These are phyloP conservation scores for Acropternis orthonyx DNA, from an alignment of 2,797 vertebrate genomes.

Conservation along the genomic window DNA sequence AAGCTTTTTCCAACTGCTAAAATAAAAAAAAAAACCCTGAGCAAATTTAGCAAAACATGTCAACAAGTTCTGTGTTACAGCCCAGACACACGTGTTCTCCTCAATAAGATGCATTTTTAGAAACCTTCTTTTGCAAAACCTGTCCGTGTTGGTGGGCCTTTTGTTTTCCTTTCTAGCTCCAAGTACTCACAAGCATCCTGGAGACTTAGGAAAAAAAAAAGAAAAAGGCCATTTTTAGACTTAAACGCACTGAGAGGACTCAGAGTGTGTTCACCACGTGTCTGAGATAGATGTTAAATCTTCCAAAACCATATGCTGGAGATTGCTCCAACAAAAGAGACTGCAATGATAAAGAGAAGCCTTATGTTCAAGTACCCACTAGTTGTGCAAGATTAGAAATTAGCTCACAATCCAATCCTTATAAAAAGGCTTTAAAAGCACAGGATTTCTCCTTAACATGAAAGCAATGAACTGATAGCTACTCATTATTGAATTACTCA, in stretches of 20 bases:
- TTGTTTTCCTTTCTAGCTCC: neutral
- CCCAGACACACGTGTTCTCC: neutral
- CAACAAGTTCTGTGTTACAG: neutral
- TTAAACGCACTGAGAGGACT: neutral
- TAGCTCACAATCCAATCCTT: neutral
- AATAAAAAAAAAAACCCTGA: neutral
- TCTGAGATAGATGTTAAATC: neutral
- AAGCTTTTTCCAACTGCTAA: neutral
- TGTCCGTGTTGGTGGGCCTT: neutral
- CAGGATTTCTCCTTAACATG: neutral
- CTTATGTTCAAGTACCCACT: neutral
- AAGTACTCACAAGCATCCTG: neutral
- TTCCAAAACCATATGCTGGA: neutral
- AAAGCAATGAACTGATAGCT: neutral
- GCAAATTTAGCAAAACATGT: neutral
- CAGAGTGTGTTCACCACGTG: neutral
- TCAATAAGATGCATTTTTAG: neutral
- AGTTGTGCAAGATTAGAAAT: neutral
- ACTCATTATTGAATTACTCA: neutral
- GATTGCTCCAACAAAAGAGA: constrained; percentile 8
- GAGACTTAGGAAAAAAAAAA: neutral
- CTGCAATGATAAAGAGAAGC: neutral
- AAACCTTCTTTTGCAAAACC: neutral
- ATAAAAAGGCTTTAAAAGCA: constrained; percentile 1
- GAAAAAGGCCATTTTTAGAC: neutral